Evolutionary conservation across 2,888 invertebrate genomes (phyloP).

Genomic region (Pristionchus fissidentatus): DNA sequence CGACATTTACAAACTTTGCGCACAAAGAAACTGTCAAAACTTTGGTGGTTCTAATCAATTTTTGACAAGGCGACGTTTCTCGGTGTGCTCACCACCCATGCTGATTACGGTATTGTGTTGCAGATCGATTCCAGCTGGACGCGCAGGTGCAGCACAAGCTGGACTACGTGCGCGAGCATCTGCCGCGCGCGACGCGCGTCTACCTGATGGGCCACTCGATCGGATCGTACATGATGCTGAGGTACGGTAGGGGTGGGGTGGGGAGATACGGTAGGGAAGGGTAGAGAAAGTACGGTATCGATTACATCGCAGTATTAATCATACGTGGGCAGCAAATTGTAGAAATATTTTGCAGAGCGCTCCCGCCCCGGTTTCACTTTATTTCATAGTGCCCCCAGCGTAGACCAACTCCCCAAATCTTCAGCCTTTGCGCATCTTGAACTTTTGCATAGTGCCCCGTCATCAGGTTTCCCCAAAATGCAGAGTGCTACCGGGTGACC

Average conservation of each 20-base stretch:
- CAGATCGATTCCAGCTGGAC: conserved; percentile 66
- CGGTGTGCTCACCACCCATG: background rate
- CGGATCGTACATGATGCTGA: conserved; percentile 67
- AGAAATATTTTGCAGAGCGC: too few species aligned
- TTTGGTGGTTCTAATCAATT: background rate
- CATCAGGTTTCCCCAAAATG: too few species aligned
- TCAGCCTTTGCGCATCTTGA: too few species aligned
- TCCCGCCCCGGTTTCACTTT: too few species aligned
- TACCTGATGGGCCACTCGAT: conserved; percentile 70
- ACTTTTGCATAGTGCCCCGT: too few species aligned
- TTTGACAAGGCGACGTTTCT: conserved; percentile 25
- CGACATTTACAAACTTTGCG: background rate
- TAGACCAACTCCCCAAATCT: too few species aligned
- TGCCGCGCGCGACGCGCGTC: conserved; percentile 59
- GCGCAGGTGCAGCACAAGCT: conserved; percentile 69
- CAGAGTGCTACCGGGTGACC: too few species aligned
- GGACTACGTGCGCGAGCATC: conserved; percentile 63
- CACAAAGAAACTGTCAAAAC: background rate
- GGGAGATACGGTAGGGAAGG: conserved; percentile 1
- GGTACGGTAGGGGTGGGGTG: conserved; percentile 46
- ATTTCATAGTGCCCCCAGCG: too few species aligned
- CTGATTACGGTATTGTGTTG: conserved; percentile 12
- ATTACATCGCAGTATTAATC: background rate
- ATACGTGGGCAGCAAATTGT: too few species aligned
- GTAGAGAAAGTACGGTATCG: background rate